phyloP scores from a whole-genome alignment of 2,888 invertebrate species.

The Drosophila paracracens region DNA sequence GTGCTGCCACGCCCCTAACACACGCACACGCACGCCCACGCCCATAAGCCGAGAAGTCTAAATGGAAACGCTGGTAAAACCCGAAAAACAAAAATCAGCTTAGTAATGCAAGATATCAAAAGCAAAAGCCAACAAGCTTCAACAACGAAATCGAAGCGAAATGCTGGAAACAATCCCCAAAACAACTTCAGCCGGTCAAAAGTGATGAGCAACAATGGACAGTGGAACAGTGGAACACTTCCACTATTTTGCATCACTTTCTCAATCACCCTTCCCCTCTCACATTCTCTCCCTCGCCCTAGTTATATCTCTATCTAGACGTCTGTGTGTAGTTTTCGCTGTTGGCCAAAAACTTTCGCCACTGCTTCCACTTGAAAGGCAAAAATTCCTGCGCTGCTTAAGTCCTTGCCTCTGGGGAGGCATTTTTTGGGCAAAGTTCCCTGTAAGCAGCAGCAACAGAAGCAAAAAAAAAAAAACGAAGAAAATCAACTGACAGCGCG shows the following conservation, averaged over 20 bases:
- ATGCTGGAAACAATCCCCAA: constrained; percentile 44
- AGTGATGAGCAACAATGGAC: constrained; percentile 57
- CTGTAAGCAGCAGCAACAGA: constrained; percentile 20
- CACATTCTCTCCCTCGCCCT: not conserved
- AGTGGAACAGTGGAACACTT: constrained; percentile 5
- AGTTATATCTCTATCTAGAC: not conserved
- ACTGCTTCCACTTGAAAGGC: constrained; percentile 62
- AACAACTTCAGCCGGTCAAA: constrained; percentile 66
- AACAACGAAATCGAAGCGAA: constrained; percentile 50
- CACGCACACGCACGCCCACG: constrained; percentile 19
- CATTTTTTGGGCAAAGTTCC: constrained; percentile 44
- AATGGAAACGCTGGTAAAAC: constrained; percentile 36
- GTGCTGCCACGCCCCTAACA: constrained; percentile 62
- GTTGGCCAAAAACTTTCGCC: constrained; percentile 73
- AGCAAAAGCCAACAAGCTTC: constrained; percentile 63
- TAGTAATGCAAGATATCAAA: constrained; percentile 57
- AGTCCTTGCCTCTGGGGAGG: constrained; percentile 37
- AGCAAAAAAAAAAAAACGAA: constrained; percentile 12
- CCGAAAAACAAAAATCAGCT: constrained; percentile 65
- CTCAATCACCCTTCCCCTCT: not conserved
- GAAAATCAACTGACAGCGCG: constrained; percentile 72
- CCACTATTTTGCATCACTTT: constrained; percentile 17
- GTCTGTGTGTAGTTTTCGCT: constrained; percentile 60
- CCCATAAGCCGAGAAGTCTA: constrained; percentile 16
- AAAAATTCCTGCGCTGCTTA: constrained; percentile 65